phyloP scores from a whole-genome alignment of 2,797 vertebrate species.

The Lepilemur ruficaudatus region DNA sequence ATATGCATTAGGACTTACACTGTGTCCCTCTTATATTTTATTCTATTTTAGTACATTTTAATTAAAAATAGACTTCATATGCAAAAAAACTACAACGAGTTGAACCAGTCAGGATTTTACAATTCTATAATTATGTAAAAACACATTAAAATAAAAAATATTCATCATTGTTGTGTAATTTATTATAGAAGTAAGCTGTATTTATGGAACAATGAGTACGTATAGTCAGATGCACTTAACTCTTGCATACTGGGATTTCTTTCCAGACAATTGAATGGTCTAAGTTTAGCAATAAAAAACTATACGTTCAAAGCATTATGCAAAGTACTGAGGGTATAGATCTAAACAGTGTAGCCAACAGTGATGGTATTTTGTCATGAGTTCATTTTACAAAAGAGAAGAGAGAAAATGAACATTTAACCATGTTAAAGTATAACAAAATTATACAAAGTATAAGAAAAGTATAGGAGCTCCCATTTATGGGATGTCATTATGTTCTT shows the following conservation, averaged over 20 bases:
- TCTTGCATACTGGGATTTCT: neutral
- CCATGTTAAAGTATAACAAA: neutral
- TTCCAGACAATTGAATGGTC: neutral
- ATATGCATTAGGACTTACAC: neutral
- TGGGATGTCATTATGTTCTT: neutral
- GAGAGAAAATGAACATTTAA: neutral
- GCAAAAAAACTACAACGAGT: neutral
- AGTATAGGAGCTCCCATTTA: neutral
- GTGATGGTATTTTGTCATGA: neutral
- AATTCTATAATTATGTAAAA: neutral
- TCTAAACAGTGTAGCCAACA: neutral
- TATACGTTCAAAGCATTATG: neutral
- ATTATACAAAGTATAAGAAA: neutral
- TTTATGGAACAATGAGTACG: neutral
- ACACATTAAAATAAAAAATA: constrained; percentile 12
- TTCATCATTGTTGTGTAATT: neutral
- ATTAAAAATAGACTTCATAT: neutral
- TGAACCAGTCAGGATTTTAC: neutral
- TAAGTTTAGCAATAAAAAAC: neutral
- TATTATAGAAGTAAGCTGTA: constrained; percentile 16
- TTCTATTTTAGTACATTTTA: neutral
- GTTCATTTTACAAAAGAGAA: neutral
- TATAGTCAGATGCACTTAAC: neutral
- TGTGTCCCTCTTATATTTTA: neutral
- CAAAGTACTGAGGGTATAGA: neutral